Evolutionary conservation across 1,140 invertebrate genomes (phyloP).

Genomic region (Drosophila burlai): DNA sequence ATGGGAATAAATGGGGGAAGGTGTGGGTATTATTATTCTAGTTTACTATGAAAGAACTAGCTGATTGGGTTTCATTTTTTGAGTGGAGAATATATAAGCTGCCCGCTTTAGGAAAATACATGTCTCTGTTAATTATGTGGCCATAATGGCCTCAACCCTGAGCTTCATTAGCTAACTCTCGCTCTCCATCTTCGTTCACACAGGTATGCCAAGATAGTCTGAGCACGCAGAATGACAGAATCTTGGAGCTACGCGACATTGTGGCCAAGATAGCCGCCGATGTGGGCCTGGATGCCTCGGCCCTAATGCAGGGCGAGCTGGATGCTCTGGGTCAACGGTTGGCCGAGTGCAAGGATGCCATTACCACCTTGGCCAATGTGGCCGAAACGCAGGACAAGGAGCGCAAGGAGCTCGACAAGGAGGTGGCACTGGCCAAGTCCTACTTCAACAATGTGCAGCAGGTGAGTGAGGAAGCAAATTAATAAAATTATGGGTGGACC

Average conservation of each 20-base stretch:
- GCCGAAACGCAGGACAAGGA: constrained; percentile 88
- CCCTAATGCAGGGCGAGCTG: constrained; percentile 90
- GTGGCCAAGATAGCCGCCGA: constrained; percentile 91
- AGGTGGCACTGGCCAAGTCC: constrained; percentile 87
- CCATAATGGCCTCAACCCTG: constrained; percentile 22
- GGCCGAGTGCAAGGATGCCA: constrained; percentile 90
- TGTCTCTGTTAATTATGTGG: constrained; percentile 21
- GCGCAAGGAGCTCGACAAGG: constrained; percentile 86
- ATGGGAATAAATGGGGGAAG: not conserved
- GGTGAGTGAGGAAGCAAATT: constrained; percentile 84
- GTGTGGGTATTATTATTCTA: not conserved
- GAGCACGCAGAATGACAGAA: constrained; percentile 88
- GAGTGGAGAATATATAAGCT: no score
- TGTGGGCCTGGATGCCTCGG: constrained; percentile 89
- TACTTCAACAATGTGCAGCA: constrained; percentile 89
- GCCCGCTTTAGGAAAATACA: constrained; percentile 6
- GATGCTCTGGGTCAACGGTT: constrained; percentile 91
- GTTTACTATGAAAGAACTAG: not conserved
- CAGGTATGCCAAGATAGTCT: constrained; percentile 92
- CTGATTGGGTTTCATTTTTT: not conserved
- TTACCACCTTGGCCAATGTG: constrained; percentile 90
- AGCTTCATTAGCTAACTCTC: constrained; percentile 35
- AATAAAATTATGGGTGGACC: constrained; percentile 5
- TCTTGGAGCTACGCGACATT: constrained; percentile 90
- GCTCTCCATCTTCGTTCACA: constrained; percentile 17